phyloP scores from a whole-genome alignment of 2,888 invertebrate species.

The Siphlonurus alternatus region DNA sequence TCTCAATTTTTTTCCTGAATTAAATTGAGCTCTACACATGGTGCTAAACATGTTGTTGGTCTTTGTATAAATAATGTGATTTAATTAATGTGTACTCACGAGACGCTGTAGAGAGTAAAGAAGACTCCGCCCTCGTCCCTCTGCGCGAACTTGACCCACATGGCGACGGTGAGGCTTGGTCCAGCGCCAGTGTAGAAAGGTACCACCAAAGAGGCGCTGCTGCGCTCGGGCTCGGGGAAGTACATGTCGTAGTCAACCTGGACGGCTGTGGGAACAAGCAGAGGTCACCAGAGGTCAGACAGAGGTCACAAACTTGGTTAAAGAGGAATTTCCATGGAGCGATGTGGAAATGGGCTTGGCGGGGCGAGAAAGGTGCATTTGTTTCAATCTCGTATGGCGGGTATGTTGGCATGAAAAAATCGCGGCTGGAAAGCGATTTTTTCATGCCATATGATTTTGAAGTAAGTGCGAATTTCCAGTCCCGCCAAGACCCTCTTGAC shows the following conservation, averaged over 20 bases:
- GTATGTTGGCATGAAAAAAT: too few relatives aligned
- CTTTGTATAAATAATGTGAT: neutral
- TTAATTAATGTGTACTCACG: slow-evolving; percentile 31
- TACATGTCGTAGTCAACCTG: slow-evolving; percentile 96
- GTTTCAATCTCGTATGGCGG: too few relatives aligned
- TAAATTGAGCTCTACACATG: too few relatives aligned
- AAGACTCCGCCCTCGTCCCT: slow-evolving; percentile 85
- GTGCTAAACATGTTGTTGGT: too few relatives aligned
- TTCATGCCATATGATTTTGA: neutral
- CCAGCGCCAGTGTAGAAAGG: slow-evolving; percentile 69
- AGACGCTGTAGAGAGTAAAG: slow-evolving; percentile 81
- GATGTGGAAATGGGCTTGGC: too few relatives aligned
- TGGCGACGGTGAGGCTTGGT: slow-evolving; percentile 68
- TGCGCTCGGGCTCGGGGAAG: slow-evolving; percentile 80
- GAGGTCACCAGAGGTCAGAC: slow-evolving; percentile 8
- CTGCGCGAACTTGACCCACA: slow-evolving; percentile 94
- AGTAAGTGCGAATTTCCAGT: too few relatives aligned
- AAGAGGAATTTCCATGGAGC: too few relatives aligned
- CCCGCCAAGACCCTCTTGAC: too few relatives aligned
- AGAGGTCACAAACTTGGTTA: too few relatives aligned
- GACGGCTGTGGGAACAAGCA: slow-evolving; percentile 43
- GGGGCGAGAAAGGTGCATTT: too few relatives aligned
- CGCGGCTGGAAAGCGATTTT: too few relatives aligned
- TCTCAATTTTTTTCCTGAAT: too few relatives aligned
- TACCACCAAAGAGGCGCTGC: slow-evolving; percentile 82